These are phyloP conservation scores for Malurus splendens DNA, from an alignment of 2,797 vertebrate genomes.

Conservation along the genomic window DNA sequence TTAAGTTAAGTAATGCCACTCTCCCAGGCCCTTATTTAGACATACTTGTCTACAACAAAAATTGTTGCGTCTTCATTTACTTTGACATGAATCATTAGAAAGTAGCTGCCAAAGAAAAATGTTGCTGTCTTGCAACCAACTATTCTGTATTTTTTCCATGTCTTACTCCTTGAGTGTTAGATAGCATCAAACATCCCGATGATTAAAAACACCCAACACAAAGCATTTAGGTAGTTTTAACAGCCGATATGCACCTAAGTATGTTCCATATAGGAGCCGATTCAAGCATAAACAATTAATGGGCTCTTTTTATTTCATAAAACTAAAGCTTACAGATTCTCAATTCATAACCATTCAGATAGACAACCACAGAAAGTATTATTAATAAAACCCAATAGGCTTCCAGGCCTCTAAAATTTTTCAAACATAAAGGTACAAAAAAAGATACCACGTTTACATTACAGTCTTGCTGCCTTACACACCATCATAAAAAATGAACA, in stretches of 20 bases:
- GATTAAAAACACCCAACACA: background rate
- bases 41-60: background rate
- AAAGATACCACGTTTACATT: conserved; percentile 40
- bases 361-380: conserved; percentile 19
- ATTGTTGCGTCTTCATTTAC: background rate
- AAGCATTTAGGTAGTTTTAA: background rate
- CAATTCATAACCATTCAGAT: background rate
- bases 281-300: background rate
- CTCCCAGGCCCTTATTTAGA: conserved; percentile 40
- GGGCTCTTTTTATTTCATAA: conserved; percentile 64
- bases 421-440: conserved; percentile 26
- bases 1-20: conserved; percentile 26
- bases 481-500: conserved; percentile 11
- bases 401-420: conserved; percentile 34
- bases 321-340: conserved; percentile 49
- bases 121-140: background rate
- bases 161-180: background rate
- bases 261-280: background rate
- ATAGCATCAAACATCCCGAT: background rate
- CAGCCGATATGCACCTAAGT: background rate
- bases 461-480: conserved; percentile 40
- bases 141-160: background rate
- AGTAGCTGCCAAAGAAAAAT: background rate
- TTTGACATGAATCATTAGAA: background rate
- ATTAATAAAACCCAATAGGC: conserved; percentile 36